phyloP scores from a whole-genome alignment of 2,888 invertebrate genomes.

The Mesorhabditis sp. region DNA sequence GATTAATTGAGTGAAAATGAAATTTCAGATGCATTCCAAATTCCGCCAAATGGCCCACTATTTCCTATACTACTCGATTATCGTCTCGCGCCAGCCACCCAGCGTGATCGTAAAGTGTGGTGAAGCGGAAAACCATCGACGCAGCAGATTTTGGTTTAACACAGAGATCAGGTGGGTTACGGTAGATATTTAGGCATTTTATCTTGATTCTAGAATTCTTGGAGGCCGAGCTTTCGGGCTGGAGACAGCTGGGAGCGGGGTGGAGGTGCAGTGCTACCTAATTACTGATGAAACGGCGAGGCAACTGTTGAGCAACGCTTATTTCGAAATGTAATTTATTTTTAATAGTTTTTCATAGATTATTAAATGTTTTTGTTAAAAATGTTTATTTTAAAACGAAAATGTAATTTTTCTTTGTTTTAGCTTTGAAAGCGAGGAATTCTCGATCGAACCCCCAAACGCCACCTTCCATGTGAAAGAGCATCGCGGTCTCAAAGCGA shows the following conservation, averaged over 20 bases:
- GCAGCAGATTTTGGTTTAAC: constrained; percentile 56
- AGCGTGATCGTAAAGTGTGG: constrained; percentile 57
- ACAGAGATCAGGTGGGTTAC: constrained; percentile 45
- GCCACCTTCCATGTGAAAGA: constrained; percentile 42
- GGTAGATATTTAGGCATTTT: not conserved
- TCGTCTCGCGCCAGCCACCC: constrained; percentile 55
- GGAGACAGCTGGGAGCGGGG: constrained; percentile 38
- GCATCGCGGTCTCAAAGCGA: constrained; percentile 42
- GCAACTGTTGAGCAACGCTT: constrained; percentile 51
- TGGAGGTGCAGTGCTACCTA: constrained; percentile 49
- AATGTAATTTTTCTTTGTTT: constrained; percentile 8
- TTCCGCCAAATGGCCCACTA: constrained; percentile 52
- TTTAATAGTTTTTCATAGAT: not conserved
- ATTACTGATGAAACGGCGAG: constrained; percentile 57
- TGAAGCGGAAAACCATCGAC: constrained; percentile 56
- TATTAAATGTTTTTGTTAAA: not conserved
- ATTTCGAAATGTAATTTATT: constrained; percentile 48
- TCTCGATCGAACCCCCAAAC: constrained; percentile 48
- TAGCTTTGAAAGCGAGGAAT: constrained; percentile 53
- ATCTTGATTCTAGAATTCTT: constrained; percentile 34
- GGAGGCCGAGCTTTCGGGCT: constrained; percentile 55
- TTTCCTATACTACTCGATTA: constrained; percentile 56
- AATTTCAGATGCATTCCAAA: constrained; percentile 22
- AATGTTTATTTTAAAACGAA: not conserved
- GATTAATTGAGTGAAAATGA: not conserved